Conservation (phyloP, 2,113 vertebrate genomes). For the Callionymus lyra region DNA sequence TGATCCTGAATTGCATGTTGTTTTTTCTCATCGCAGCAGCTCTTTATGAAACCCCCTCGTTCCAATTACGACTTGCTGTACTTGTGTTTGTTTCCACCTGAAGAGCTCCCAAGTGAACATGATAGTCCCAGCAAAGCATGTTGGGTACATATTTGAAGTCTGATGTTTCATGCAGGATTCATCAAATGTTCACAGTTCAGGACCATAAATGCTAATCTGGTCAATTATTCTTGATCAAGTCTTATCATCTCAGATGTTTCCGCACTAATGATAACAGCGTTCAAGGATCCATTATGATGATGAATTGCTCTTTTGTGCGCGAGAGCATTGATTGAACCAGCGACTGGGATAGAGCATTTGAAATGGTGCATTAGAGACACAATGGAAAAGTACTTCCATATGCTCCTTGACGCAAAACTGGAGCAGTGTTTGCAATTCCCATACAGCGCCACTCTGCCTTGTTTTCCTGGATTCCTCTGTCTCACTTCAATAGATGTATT, state of each 20-base stretch:
- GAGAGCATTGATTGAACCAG: conserved; percentile 38
- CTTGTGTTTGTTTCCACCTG: conserved; percentile 25
- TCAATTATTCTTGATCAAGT: conserved; percentile 14
- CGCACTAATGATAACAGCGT: conserved; percentile 23
- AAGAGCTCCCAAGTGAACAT: conserved; percentile 12
- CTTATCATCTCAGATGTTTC: conserved; percentile 25
- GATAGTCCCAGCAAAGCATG: no score
- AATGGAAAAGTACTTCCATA: conserved; percentile 51
- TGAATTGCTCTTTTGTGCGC: conserved; percentile 30
- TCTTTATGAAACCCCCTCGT: no score
- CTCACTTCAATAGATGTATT: conserved; percentile 29
- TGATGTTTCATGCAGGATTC: no score
- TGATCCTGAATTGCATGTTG: no score
- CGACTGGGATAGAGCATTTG: conserved; percentile 40
- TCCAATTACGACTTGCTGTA: no score
- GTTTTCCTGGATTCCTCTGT: conserved; percentile 20
- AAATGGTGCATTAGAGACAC: conserved; percentile 48
- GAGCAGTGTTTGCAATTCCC: conserved; percentile 44
- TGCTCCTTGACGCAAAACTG: conserved; percentile 45
- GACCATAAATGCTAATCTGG: no score
- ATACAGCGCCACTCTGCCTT: conserved; percentile 12
- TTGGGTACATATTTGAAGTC: no score
- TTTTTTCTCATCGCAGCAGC: no score
- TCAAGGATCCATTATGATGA: conserved; percentile 41
- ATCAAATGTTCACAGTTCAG: no score